Evolutionary conservation across 2,797 vertebrate species (phyloP), one percentile per base, ranked within the genome.

Genomic region (Melanotaenia boesemani): DNA sequence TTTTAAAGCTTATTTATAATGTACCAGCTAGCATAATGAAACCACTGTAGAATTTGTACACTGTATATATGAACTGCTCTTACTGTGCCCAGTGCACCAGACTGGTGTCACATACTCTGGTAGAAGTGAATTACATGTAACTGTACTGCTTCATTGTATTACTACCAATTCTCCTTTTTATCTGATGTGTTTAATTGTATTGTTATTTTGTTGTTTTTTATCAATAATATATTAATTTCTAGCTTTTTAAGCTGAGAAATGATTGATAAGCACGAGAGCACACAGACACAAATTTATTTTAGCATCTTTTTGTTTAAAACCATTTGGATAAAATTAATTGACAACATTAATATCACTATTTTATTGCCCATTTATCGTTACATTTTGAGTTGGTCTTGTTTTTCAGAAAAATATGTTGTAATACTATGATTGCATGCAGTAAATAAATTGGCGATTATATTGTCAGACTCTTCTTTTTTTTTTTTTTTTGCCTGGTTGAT

Each of bases 21-120:
- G 81, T 91, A 93, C 90, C 85, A 87, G 81, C 83, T 90, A 79
- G 85, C 80, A 79, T 89, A 87, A 83, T 87, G 73, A 90, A 90
- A 91, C 88, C 87, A 90, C 86, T 90, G 80, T 91, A 90, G 94
- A 94, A 94, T 93, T 95, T 94, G 93, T 93, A 89, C 91, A 94
- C 90, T 94, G 92, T 94, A 93, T 90, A 74, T 93, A 94, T 83
- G 80, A 89, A 90, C 71, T 82, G 77, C 81, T 85, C 82, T 84
- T 75, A 70, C 81, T 85, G 74, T 81, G 30, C 82, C 70, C 74
- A 72, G 61, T 82, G 75, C 76, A 80, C 76, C 73, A 83, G 80
- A 72, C 73, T 82, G 87, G 83, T 86, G 86, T 90, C 81, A 88
- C 73, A 86, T 84, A 72, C 71, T 84, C 68, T 84, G 68, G 74